These are phyloP conservation scores for Actenoides hombroni DNA, from an alignment of 2,113 vertebrate genomes.

Conservation along the genomic window DNA sequence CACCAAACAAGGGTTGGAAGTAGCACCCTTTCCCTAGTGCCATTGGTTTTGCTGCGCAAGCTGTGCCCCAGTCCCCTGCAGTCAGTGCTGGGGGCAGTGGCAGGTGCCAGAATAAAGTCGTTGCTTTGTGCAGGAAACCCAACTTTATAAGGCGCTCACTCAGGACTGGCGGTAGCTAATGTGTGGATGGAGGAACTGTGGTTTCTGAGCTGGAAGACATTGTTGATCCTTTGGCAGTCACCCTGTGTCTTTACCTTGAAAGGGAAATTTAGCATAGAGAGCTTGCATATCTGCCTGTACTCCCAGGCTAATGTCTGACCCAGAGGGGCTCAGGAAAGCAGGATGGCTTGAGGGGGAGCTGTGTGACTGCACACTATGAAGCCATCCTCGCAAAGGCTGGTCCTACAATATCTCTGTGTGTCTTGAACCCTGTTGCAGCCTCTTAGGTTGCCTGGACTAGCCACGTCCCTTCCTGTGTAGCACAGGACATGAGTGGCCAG, in stretches of 20 bases:
- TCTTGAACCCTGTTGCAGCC: neutral
- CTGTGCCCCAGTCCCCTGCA: neutral
- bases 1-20: neutral
- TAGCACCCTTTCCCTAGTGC: neutral
- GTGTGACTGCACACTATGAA: neutral
- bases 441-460: neutral
- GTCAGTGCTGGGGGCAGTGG: rapidly evolving
- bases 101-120: neutral
- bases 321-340: neutral
- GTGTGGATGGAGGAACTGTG: rapidly evolving
- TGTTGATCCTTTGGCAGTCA: neutral
- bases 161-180: neutral
- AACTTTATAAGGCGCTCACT: neutral
- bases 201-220: neutral
- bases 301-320: neutral
- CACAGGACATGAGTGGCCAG: neutral
- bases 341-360: neutral
- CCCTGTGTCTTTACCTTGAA: neutral
- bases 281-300: neutral
- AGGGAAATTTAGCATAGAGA: neutral
- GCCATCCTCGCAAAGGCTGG: neutral
- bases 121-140: neutral
- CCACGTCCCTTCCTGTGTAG: rapidly evolving
- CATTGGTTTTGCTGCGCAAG: rapidly evolving
- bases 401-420: neutral